Percentiles rank a stretch among this genome's conserved stretches.
phyloP scores from a whole-genome alignment of 2,113 vertebrate genomes.

The Pseudopipra pipra region DNA sequence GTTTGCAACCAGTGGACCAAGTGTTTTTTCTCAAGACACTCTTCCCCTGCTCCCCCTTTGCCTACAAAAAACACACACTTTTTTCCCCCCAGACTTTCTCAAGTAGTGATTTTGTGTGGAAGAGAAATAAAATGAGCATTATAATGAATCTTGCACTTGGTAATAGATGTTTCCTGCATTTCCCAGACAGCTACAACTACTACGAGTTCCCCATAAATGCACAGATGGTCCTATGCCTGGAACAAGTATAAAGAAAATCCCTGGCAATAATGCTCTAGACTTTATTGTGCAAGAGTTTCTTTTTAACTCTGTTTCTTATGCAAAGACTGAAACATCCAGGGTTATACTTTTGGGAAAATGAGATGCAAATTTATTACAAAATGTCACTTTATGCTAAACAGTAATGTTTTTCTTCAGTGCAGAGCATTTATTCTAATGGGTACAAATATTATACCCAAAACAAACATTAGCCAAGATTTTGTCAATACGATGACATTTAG shows the following conservation, averaged over 20 bases:
- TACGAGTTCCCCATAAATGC: not conserved
- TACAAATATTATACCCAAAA: not conserved
- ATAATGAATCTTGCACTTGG: not conserved
- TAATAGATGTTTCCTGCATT: not conserved
- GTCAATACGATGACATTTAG: not conserved
- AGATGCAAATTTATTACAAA: not conserved
- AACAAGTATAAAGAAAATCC: not conserved
- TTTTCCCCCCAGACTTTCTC: not conserved
- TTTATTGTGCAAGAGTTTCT: not conserved
- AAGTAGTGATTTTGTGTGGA: not conserved
- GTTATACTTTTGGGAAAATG: not conserved
- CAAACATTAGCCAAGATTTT: not conserved
- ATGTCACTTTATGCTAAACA: not conserved
- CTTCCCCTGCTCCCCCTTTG: not conserved
- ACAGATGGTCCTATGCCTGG: not conserved
- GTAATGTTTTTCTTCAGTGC: not conserved
- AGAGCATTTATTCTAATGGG: not conserved
- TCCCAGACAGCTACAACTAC: not conserved
- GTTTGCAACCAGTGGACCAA: not conserved
- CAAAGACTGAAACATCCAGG: not conserved
- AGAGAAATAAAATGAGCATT: not conserved
- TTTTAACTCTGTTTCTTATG: not conserved
- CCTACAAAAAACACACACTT: fast-evolving
- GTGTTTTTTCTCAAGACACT: not conserved
- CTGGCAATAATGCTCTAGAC: not conserved